phyloP scores from a whole-genome alignment of 35 echinoderm and acorn worm genomes.

The Apostichopus parvimensis region DNA sequence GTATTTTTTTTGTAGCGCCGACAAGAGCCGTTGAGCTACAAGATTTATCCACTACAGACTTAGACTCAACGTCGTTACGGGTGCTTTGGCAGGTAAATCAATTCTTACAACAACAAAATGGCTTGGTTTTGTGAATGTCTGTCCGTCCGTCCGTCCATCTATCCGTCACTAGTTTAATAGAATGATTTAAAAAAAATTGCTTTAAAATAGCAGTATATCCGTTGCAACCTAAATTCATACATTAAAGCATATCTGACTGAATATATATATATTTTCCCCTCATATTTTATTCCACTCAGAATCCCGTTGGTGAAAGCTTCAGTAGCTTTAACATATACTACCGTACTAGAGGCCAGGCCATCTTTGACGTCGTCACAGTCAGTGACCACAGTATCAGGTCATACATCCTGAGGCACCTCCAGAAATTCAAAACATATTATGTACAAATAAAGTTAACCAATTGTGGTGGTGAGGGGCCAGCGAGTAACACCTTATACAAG shows the following conservation, averaged over 20 bases:
- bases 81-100: constrained; percentile 31
- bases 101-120: neutral
- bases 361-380: neutral
- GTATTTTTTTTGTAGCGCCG: constrained; percentile 21
- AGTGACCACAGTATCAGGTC: neutral
- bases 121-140: too few species aligned
- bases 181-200: too few species aligned
- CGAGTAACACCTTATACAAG: neutral
- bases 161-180: too few species aligned
- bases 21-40: neutral
- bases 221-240: too few species aligned
- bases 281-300: constrained; percentile 5
- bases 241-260: too few species aligned
- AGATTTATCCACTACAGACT: neutral
- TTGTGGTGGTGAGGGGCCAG: constrained; percentile 55
- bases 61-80: constrained; percentile 35
- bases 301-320: constrained; percentile 13
- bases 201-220: too few species aligned
- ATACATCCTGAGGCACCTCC: constrained; percentile 27
- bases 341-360: neutral
- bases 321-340: constrained; percentile 22
- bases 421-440: constrained; percentile 26
- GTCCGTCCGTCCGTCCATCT: too few species aligned
- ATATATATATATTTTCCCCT: neutral
- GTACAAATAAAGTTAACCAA: constrained; percentile 33